phyloP scores from a whole-genome alignment of 2,113 vertebrate genomes.

The Meleagris gallopavo region DNA sequence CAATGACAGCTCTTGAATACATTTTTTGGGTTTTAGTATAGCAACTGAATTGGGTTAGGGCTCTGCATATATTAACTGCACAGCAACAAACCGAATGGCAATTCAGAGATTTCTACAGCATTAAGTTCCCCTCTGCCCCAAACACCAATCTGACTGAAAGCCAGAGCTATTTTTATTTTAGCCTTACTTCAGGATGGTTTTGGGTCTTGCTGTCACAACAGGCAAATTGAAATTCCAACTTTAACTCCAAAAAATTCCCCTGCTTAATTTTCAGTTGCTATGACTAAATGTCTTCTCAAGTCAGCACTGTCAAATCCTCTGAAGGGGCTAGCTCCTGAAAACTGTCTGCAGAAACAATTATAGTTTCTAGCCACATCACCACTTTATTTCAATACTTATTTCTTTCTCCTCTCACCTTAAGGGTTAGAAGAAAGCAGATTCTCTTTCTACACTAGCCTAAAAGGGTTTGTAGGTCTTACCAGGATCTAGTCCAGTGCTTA shows the following conservation, averaged over 20 bases:
- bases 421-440: neutral
- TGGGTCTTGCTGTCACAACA: constrained; percentile 2
- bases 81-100: neutral
- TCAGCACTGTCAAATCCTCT: constrained; percentile 15
- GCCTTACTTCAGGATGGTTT: neutral
- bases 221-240: constrained; percentile 51
- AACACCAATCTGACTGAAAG: neutral
- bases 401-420: neutral
- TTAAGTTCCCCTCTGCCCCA: neutral
- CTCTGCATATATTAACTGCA: neutral
- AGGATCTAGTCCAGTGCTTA: neutral
- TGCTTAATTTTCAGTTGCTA: constrained; percentile 8
- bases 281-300: neutral
- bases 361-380: neutral
- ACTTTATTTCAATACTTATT: constrained; percentile 21
- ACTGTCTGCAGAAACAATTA: neutral
- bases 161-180: constrained; percentile 20
- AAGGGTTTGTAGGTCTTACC: neutral
- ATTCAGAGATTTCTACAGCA: neutral
- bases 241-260: neutral
- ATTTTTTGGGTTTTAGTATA: neutral
- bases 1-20: neutral
- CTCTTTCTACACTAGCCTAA: neutral
- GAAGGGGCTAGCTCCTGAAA: neutral
- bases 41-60: neutral